Evolutionary conservation across 2,113 vertebrate species (phyloP).

Genomic region (Bujurquina vittata): DNA sequence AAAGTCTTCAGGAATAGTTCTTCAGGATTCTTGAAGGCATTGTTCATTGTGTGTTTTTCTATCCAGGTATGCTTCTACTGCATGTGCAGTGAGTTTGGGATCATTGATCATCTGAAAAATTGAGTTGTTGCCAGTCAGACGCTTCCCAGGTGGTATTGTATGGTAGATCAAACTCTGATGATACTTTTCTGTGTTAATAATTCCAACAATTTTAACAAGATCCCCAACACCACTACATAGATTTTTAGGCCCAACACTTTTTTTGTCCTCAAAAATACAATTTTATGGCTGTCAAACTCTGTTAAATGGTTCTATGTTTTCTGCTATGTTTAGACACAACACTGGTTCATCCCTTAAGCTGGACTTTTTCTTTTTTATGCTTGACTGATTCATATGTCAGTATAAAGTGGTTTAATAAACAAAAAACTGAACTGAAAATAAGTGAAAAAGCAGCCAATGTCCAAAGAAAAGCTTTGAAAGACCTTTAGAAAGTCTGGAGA

Average conservation of each 20-base stretch:
- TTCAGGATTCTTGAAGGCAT: neutral
- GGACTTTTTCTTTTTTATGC: too few species aligned
- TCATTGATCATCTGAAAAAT: neutral
- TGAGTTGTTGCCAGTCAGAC: neutral
- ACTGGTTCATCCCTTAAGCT: too few species aligned
- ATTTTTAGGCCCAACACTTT: too few species aligned
- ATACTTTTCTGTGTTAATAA: too few species aligned
- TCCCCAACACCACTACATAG: neutral
- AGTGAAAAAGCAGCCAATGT: neutral
- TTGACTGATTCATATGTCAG: too few species aligned
- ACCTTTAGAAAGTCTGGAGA: neutral
- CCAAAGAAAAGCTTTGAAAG: neutral
- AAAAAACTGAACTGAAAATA: neutral
- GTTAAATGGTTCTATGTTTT: too few species aligned
- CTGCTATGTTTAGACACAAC: too few species aligned
- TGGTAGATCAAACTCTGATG: too few species aligned
- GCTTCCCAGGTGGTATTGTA: neutral
- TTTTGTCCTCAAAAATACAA: too few species aligned
- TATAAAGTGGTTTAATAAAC: too few species aligned
- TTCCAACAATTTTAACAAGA: too few species aligned
- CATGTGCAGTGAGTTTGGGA: neutral
- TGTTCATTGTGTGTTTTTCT: neutral
- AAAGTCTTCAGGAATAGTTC: neutral
- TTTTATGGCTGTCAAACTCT: too few species aligned
- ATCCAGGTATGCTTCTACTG: neutral